These are phyloP conservation scores for Morone chrysops DNA, from an alignment of 2,113 vertebrate genomes.

Conservation along the genomic window DNA sequence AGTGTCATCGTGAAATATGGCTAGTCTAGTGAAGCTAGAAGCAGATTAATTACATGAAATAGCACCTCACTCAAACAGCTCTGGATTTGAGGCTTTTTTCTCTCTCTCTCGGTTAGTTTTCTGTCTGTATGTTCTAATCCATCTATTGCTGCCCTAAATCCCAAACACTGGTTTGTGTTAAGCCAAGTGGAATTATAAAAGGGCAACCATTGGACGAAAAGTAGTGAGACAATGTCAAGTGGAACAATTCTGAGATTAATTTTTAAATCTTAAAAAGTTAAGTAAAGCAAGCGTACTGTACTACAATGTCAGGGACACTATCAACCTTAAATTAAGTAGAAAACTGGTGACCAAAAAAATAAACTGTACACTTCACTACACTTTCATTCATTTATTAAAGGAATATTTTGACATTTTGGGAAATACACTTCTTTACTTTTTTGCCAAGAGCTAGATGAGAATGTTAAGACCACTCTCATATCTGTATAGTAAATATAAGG, in stretches of 20 bases:
- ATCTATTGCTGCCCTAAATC: constrained; percentile 42
- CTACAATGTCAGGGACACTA: neutral
- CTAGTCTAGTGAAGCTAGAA: constrained; percentile 54
- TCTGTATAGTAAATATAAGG: too few relatives aligned
- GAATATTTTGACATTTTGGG: too few relatives aligned
- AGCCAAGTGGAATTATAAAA: constrained; percentile 43
- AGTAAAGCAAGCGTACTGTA: neutral
- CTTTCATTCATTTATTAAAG: neutral
- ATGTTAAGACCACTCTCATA: too few relatives aligned
- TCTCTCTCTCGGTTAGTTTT: constrained; percentile 17
- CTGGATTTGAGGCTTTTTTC: constrained; percentile 32
- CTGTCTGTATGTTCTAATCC: constrained; percentile 50
- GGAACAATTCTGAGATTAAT: neutral
- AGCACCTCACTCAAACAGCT: constrained; percentile 45
- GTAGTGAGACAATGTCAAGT: constrained; percentile 4
- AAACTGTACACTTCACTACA: neutral
- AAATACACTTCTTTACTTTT: too few relatives aligned
- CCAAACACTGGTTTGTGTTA: constrained; percentile 56
- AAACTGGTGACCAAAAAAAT: neutral
- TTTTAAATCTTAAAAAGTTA: neutral
- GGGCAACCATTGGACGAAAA: constrained; percentile 32
- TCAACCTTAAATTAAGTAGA: neutral
- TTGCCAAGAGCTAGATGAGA: too few relatives aligned
- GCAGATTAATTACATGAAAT: constrained; percentile 70
- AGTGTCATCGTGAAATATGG: constrained; percentile 72